These are phyloP conservation scores for Prionace glauca DNA, from an alignment of 2,797 vertebrate genomes.

Conservation along the genomic window DNA sequence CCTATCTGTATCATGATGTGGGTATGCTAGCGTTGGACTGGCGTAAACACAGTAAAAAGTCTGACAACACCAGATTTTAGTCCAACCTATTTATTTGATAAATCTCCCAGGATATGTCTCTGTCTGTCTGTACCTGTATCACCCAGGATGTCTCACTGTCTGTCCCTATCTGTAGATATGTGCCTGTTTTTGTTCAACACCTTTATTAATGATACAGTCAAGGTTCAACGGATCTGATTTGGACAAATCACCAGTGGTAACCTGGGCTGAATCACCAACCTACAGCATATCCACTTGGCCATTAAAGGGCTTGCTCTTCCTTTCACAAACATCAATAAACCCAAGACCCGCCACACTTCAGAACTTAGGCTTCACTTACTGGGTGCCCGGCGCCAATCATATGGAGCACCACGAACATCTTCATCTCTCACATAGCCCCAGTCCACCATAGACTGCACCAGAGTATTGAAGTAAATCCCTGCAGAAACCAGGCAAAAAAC, in stretches of 20 bases:
- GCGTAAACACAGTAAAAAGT: no score
- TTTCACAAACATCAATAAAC: not conserved
- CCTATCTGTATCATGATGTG: no score
- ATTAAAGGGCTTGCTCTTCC: not conserved
- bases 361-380: constrained; percentile 61
- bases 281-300: not conserved
- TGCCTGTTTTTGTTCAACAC: not conserved
- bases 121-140: no score
- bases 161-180: not conserved
- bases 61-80: no score
- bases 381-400: constrained; percentile 95
- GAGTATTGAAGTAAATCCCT: constrained; percentile 90
- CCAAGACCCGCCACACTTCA: not conserved
- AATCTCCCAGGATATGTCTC: not conserved
- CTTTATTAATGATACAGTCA: not conserved
- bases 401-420: constrained; percentile 85
- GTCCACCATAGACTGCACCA: constrained; percentile 78
- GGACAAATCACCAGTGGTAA: not conserved
- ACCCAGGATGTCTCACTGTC: no score
- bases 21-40: no score
- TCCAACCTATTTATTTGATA: no score
- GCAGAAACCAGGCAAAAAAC: constrained; percentile 43
- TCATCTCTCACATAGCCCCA: constrained; percentile 83
- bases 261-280: not conserved
- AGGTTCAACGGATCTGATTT: not conserved